These are phyloP conservation scores for Buceros bicornis DNA, from an alignment of 2,797 vertebrate species.

Conservation along the genomic window DNA sequence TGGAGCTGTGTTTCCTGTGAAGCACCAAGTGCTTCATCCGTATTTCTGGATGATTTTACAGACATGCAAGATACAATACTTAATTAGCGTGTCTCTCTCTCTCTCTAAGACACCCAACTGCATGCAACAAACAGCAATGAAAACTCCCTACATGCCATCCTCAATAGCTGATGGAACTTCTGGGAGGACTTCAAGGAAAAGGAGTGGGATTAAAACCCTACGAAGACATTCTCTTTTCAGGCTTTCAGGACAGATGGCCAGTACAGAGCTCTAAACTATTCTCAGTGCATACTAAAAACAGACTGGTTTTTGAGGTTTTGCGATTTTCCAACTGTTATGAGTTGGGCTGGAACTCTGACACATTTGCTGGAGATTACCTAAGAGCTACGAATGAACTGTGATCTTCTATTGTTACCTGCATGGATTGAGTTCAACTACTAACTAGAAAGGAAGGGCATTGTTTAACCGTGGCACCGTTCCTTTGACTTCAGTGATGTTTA, in stretches of 20 bases:
- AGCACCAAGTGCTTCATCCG: not conserved
- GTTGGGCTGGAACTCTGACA: not conserved
- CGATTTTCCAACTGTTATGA: not conserved
- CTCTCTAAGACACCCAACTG: not conserved
- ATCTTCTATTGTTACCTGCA: not conserved
- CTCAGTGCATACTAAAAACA: accelerated
- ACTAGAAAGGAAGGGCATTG: not conserved
- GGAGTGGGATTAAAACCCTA: not conserved
- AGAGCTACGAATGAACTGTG: not conserved
- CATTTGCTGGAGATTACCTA: not conserved
- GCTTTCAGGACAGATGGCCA: not conserved
- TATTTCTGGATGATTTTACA: not conserved
- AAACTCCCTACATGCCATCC: not conserved
- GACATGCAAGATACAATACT: not conserved
- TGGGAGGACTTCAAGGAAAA: not conserved
- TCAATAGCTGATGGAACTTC: not conserved
- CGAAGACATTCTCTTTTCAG: not conserved
- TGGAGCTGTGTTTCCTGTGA: not conserved
- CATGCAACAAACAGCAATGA: not conserved
- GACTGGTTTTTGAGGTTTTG: not conserved
- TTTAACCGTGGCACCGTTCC: not conserved
- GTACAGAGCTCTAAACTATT: not conserved
- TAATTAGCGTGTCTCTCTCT: not conserved
- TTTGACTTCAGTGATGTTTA: not conserved
- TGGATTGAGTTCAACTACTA: not conserved